These are phyloP conservation scores for Lycaon pictus DNA, from an alignment of 2,113 vertebrate species.

Conservation along the genomic window DNA sequence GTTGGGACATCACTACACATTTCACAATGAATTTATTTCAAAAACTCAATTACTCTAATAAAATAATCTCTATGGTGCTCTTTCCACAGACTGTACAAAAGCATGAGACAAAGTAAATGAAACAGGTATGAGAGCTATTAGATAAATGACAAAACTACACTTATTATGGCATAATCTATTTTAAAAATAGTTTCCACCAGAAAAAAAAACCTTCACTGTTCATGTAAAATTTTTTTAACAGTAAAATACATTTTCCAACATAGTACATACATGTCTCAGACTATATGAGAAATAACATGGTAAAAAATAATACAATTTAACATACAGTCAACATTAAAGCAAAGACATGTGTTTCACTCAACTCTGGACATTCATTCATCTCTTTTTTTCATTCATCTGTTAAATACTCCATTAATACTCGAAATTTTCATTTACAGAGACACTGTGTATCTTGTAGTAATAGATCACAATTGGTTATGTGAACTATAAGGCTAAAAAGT, in stretches of 20 bases:
- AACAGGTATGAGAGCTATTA: slow-evolving; percentile 5
- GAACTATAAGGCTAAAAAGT: slow-evolving; percentile 36
- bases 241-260: slow-evolving; percentile 67
- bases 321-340: slow-evolving; percentile 6
- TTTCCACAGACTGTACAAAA: slow-evolving; percentile 46
- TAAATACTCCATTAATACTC: neutral
- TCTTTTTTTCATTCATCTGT: neutral
- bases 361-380: neutral
- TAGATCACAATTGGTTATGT: slow-evolving; percentile 17
- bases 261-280: slow-evolving; percentile 32
- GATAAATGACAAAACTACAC: neutral
- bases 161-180: slow-evolving; percentile 23
- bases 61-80: slow-evolving; percentile 42
- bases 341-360: neutral
- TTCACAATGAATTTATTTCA: slow-evolving; percentile 70
- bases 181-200: slow-evolving; percentile 54
- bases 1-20: neutral
- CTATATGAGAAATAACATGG: neutral
- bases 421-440: slow-evolving; percentile 61
- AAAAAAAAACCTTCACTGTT: slow-evolving; percentile 40
- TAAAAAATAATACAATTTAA: neutral
- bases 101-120: slow-evolving; percentile 15
- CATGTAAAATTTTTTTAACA: slow-evolving; percentile 22
- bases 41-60: slow-evolving; percentile 54
- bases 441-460: neutral